phyloP scores from a whole-genome alignment of 2,888 invertebrate species.

The Syrista parreyssii region DNA sequence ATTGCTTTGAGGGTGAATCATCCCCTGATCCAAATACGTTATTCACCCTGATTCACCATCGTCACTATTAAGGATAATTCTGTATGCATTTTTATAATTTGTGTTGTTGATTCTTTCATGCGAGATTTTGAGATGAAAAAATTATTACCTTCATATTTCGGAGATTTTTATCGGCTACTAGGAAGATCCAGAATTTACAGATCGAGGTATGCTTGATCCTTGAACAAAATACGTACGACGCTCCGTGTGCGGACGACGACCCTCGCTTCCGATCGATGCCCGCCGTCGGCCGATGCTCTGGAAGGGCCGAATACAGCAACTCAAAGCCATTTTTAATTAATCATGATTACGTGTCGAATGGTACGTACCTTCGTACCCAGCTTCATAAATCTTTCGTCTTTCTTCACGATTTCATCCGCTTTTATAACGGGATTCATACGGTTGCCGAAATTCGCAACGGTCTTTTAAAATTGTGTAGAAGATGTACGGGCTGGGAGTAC shows the following conservation, averaged over 20 bases:
- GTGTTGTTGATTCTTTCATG: not conserved
- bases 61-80: not conserved
- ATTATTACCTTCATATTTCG: not conserved
- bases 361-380: conserved; percentile 4
- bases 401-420: not conserved
- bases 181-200: not conserved
- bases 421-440: not conserved
- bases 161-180: not conserved
- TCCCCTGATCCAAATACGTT: not conserved
- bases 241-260: conserved; percentile 43
- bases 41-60: not conserved
- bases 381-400: conserved; percentile 16
- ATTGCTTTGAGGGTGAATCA: too few relatives aligned
- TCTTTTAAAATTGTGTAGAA: not conserved
- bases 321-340: conserved; percentile 47
- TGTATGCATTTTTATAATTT: not conserved
- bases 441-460: not conserved
- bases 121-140: not conserved
- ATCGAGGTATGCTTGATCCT: not conserved
- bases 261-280: conserved; percentile 42
- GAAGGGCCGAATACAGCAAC: conserved; percentile 10
- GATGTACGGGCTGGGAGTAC: not conserved
- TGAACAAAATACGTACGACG: conserved; percentile 16
- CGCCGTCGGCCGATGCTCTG: conserved; percentile 26
- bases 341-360: conserved; percentile 31